Conservation (phyloP, 2,888 invertebrate species). For the Panorpa germanica region DNA sequence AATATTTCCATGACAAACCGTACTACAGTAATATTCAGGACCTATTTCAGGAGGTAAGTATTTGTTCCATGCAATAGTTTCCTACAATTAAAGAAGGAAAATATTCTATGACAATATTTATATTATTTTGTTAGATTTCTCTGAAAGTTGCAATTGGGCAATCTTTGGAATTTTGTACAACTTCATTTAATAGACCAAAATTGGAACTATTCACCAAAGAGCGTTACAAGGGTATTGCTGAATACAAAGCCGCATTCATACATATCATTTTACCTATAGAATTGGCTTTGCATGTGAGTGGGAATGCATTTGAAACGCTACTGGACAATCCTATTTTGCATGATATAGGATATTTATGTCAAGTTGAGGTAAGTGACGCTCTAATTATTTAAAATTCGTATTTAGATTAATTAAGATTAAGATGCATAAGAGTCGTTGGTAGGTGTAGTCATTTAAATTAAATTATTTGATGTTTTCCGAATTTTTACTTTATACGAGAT, state of each 20-base stretch:
- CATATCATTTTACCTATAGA: slow-evolving; percentile 86
- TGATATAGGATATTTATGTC: slow-evolving; percentile 90
- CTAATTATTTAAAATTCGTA: no score
- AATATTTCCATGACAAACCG: slow-evolving; percentile 52
- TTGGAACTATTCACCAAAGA: slow-evolving; percentile 64
- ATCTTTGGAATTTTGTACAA: slow-evolving; percentile 55
- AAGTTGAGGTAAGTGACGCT: no score
- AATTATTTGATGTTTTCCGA: no score
- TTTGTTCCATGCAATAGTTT: no score
- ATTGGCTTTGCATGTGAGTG: slow-evolving; percentile 71
- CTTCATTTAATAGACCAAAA: slow-evolving; percentile 36
- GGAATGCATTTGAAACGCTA: no score
- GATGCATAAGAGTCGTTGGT: no score
- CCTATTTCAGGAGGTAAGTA: slow-evolving; percentile 69
- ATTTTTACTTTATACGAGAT: no score
- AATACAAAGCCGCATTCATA: slow-evolving; percentile 87
- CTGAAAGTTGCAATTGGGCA: slow-evolving; percentile 75
- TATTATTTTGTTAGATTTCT: no score
- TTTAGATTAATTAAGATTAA: no score
- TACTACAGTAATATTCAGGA: slow-evolving; percentile 66
- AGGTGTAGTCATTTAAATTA: no score
- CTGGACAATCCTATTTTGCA: slow-evolving; percentile 72
- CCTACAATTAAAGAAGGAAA: no score
- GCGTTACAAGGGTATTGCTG: slow-evolving; percentile 70
- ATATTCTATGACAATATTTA: slow-evolving; percentile 27